Conservation (phyloP, 1,140 invertebrate species). For the Drosophila busckii region DNA sequence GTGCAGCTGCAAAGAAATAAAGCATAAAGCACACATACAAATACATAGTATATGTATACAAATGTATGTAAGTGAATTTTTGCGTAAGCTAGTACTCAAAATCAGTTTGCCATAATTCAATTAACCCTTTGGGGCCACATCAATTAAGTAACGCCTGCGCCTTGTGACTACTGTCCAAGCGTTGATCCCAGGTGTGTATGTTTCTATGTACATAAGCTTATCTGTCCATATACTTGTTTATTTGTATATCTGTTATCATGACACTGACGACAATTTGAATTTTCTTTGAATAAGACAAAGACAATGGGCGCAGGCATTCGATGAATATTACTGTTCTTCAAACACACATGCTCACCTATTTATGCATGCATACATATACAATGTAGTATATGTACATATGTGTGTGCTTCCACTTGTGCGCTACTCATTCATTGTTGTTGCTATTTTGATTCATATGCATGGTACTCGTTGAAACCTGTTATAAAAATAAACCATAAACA, state of each 20-base stretch:
- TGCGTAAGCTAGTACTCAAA: conserved; percentile 11
- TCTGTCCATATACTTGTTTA: no score
- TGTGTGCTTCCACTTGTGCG: conserved; percentile 15
- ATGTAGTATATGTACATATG: conserved; percentile 1
- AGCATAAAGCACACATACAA: no score
- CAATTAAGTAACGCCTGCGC: conserved; percentile 40
- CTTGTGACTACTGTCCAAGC: conserved; percentile 47
- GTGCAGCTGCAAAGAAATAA: conserved; percentile 16
- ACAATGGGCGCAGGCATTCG: conserved; percentile 10
- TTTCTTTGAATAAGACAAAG: conserved; percentile 14
- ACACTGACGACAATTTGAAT: conserved; percentile 12
- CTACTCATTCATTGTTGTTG: conserved; percentile 1
- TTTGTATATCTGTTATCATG: conserved; percentile 36
- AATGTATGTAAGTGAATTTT: no score
- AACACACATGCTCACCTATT: no score
- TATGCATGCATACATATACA: conserved; percentile 8
- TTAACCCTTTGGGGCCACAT: conserved; percentile 70
- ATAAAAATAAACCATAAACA: conserved; percentile 52
- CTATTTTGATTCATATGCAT: conserved; percentile 31
- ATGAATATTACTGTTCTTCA: not conserved
- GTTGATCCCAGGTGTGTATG: no score
- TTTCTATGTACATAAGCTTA: no score
- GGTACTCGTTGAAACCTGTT: conserved; percentile 43
- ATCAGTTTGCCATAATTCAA: conserved; percentile 72
- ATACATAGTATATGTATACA: no score